Percentiles rank a stretch among this genome's conserved stretches.
Evolutionary conservation across 2,888 invertebrate species (phyloP).

Genomic region (Monopis laevigella): DNA sequence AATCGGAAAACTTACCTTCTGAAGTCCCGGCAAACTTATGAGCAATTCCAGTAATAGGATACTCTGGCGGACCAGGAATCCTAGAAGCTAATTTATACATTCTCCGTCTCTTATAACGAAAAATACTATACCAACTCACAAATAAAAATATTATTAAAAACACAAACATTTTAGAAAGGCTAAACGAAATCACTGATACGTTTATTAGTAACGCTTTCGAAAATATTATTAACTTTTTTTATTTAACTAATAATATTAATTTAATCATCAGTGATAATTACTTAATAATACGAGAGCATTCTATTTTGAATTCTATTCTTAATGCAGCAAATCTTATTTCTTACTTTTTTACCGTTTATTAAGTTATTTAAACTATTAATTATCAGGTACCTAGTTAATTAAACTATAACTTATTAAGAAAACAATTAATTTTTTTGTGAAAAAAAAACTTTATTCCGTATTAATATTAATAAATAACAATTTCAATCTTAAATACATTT

Average conservation of each 20-base stretch:
- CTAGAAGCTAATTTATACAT: constrained; percentile 36
- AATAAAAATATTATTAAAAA: constrained; percentile 24
- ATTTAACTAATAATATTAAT: not conserved
- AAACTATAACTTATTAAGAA: no score
- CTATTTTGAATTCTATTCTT: no score
- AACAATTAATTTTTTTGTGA: not conserved
- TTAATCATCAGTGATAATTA: not conserved
- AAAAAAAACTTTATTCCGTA: not conserved
- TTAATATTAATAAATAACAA: not conserved
- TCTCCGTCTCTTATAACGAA: constrained; percentile 33
- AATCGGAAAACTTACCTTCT: constrained; percentile 31
- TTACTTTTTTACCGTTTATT: no score
- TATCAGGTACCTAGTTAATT: no score
- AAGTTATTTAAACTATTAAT: no score
- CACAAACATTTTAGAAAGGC: not conserved
- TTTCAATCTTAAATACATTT: not conserved
- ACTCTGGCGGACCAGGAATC: constrained; percentile 25
- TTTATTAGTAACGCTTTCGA: no score
- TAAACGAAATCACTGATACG: not conserved
- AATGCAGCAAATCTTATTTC: no score
- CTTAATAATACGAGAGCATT: not conserved
- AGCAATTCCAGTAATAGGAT: constrained; percentile 38
- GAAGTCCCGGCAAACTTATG: constrained; percentile 32
- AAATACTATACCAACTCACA: constrained; percentile 27
- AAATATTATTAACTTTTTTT: no score